Base-by-base conservation (phyloP, 1,140 invertebrate species). In the Piezodorus guildinii region DNA sequence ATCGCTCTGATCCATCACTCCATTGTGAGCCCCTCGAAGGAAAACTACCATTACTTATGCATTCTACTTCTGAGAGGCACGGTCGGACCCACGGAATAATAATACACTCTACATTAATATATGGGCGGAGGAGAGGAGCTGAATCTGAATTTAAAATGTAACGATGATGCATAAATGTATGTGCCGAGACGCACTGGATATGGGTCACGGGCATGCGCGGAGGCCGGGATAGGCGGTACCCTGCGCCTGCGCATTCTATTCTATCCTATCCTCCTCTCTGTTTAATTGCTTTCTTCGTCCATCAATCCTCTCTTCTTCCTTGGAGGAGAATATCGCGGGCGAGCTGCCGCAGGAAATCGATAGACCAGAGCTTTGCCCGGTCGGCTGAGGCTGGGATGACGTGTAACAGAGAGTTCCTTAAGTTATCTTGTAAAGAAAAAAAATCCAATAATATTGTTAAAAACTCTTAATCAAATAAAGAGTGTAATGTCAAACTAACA, bases 41-140 rank as follows among this genome's bases (percentile, higher is more conserved):
- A 68, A 67, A 68, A 61, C 65, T 65, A 62, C 66, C 63, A 66
- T 69, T 69, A 77, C 77, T 78, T 77, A 77, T 77, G 74, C 76
- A 78, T 77, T 77, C 75, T 75, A 76, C 75, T 77, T 76, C 77
- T 72, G 72, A 71, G 73, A 71, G 73, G 72, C 73, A 71, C 72
- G 68, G 71, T 68, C 69, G 73, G 75, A 75, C 72, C 72, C 72
- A 71, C 70, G 73, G 76, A 78, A 77, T 78, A 78, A 78, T 78
- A 77, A 77, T 75, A 76, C 73, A 71, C 72, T 73, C 70, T 71
- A 76, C 76, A 75, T 77, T 76, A 77, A 77, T 77, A 77, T 74
- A 77, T 76, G 58, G 49, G 64, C 68, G 67, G 65, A 19, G 65
- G 34, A 66, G 62, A 73, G 70, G 71, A 68, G 71, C 70, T 67